These are phyloP conservation scores for Horisme vitalbata DNA, from an alignment of 2,888 invertebrate genomes.

Conservation along the genomic window DNA sequence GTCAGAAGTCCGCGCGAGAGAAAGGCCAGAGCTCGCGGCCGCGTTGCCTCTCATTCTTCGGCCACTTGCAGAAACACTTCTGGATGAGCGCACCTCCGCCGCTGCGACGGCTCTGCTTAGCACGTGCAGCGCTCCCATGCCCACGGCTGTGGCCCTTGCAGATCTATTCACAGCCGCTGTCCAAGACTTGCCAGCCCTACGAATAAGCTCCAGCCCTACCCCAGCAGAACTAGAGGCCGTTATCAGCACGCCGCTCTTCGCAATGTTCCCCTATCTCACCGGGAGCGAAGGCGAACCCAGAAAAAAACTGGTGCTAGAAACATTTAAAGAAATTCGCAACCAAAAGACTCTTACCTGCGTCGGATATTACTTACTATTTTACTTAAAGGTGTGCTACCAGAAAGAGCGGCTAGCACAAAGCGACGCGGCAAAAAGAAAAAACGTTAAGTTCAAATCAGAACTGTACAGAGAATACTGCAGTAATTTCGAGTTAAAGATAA, in stretches of 20 bases:
- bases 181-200: conserved; percentile 78
- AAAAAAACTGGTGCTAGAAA: conserved; percentile 90
- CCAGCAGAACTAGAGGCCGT: conserved; percentile 85
- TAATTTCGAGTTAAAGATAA: conserved; percentile 88
- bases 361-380: conserved; percentile 94
- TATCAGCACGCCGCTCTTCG: conserved; percentile 91
- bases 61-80: conserved; percentile 70
- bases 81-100: conserved; percentile 67
- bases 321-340: conserved; percentile 91
- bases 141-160: conserved; percentile 67
- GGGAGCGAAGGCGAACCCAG: conserved; percentile 86
- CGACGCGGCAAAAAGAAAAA: conserved; percentile 79
- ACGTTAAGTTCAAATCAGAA: conserved; percentile 89
- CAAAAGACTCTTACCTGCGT: conserved; percentile 86
- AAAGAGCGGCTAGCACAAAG: conserved; percentile 71
- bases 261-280: conserved; percentile 92
- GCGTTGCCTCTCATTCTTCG: conserved; percentile 70
- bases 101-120: conserved; percentile 67
- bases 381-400: conserved; percentile 90
- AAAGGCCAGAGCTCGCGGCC: conserved; percentile 82
- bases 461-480: conserved; percentile 95
- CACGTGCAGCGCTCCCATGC: conserved; percentile 65
- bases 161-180: conserved; percentile 72
- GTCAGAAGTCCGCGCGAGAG: conserved; percentile 88
- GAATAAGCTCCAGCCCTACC: conserved; percentile 74